Evolutionary conservation across 2,888 invertebrate species (phyloP), one percentile per base, ranked within the genome.

Genomic region (Trachelus tabidus): DNA sequence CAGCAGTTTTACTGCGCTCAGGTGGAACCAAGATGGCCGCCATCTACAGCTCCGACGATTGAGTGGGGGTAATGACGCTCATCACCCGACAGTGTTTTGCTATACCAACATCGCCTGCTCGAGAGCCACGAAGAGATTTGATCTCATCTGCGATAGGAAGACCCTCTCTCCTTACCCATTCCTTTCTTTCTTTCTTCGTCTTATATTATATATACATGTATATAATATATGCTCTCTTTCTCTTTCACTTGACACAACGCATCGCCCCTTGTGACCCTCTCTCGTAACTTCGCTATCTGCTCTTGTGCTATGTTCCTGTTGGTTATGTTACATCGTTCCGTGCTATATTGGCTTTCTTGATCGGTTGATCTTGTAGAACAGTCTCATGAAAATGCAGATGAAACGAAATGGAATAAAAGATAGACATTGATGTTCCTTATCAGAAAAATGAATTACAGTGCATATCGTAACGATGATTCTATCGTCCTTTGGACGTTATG

Each of bases 31-130:
- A 91, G 90, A 91, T 91, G 91, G 91, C 91, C 89, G 91, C 84
- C 87, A 56, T 78, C 88, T 85, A 86, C 88, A 86, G 88, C 88
- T 88, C 87, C 82, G 81, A 76, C 82, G 81, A 77, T 34, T 4
- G 77, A 80, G 90, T 89, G 89, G 91, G 90, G 90, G 88, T 91
- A 91, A 91, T 91, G 91, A 91, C 89, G 88, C 90, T 91, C 91
- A 91, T 91, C 90, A 91, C 88, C 90, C 88, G 89, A 90, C 90
- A 89, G 89, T 91, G 89, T 91, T 90, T 90, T 90, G 89, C 89
- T 91, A 90, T 90, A 90, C 90, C 89, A 90, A 91, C 90, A 90
- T 89, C 84, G 82, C 75, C 82, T 81, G 80, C 82, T 81, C 80
- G 83, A 82, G 81, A 82, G 80, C 83, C 76, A 80, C 74, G 77